Percentiles rank a stretch among this genome's conserved stretches.
These are phyloP conservation scores for Lacerta bilineata DNA, from an alignment of 2,797 vertebrate species.

Conservation along the genomic window DNA sequence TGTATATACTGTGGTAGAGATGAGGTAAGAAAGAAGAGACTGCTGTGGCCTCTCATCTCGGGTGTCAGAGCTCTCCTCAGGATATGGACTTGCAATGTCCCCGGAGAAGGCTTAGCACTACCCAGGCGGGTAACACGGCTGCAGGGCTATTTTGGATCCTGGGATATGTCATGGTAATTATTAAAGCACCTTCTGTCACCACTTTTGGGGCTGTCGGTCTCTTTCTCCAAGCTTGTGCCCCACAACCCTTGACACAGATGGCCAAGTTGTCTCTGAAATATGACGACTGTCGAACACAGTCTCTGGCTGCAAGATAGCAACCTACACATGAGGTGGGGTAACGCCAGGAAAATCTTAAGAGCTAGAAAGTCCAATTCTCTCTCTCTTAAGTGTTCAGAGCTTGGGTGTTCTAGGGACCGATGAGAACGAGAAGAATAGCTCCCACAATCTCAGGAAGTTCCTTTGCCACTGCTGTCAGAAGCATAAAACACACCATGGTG, in stretches of 20 bases:
- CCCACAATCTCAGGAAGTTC: no score
- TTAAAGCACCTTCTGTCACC: conserved; percentile 40
- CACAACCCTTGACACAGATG: neutral
- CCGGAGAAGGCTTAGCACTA: conserved; percentile 27
- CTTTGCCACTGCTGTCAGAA: no score
- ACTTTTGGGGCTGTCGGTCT: conserved; percentile 27
- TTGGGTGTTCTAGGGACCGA: neutral
- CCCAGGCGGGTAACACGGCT: conserved; percentile 29
- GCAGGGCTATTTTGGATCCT: conserved; percentile 40
- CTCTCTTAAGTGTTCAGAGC: neutral
- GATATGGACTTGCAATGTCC: conserved; percentile 22
- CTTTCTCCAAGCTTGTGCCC: neutral
- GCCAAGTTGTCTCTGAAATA: conserved; percentile 8
- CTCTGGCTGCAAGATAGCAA: neutral
- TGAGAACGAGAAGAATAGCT: no score
- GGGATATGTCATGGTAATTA: conserved; percentile 40
- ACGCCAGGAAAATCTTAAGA: neutral
- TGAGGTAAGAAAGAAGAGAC: conserved; percentile 40
- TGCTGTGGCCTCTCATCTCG: conserved; percentile 14
- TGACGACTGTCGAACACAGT: neutral
- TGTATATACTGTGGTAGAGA: conserved; percentile 1
- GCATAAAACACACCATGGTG: no score
- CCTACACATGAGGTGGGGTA: neutral
- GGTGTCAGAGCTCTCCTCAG: conserved; percentile 19
- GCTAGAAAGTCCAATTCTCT: neutral